Evolutionary conservation across 2,888 invertebrate genomes (phyloP).

Genomic region (Eumacrocentrus americanus): DNA sequence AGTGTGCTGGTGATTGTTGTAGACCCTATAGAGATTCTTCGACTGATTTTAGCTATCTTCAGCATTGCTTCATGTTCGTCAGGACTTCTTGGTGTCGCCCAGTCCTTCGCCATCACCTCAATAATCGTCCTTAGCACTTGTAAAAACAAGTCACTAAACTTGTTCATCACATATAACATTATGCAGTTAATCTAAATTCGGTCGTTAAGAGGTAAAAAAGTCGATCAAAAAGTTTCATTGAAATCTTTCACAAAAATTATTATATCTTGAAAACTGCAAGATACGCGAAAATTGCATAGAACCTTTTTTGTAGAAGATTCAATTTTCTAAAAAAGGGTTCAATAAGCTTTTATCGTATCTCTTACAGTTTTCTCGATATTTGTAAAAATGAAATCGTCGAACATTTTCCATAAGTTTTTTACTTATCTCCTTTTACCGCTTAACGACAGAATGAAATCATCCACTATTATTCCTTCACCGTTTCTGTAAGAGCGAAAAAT

Average conservation of each 20-base stretch:
- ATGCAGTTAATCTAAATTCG: background rate
- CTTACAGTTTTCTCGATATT: too few relatives aligned
- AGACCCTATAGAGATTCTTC: conserved; percentile 34
- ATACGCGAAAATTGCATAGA: too few relatives aligned
- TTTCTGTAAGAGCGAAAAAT: conserved; percentile 41
- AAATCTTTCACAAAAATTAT: too few relatives aligned
- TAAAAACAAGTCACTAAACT: too few relatives aligned
- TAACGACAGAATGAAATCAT: too few relatives aligned
- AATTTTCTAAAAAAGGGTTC: background rate
- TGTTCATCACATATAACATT: too few relatives aligned
- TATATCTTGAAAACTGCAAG: too few relatives aligned
- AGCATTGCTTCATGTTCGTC: conserved; percentile 33
- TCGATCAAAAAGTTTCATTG: too few relatives aligned
- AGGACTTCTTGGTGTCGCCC: conserved; percentile 27
- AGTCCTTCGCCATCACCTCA: conserved; percentile 30
- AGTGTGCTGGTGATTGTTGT: conserved; percentile 32
- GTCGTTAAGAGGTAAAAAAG: background rate
- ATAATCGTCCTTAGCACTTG: conserved; percentile 13
- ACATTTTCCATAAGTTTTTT: too few relatives aligned
- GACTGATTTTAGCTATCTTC: conserved; percentile 33
- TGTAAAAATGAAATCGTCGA: background rate
- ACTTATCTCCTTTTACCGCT: too few relatives aligned
- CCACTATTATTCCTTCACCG: too few relatives aligned
- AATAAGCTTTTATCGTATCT: too few relatives aligned
- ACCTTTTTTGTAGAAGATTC: background rate